Conservation (phyloP, 2,113 vertebrate species). For the Xenus cinereus region DNA sequence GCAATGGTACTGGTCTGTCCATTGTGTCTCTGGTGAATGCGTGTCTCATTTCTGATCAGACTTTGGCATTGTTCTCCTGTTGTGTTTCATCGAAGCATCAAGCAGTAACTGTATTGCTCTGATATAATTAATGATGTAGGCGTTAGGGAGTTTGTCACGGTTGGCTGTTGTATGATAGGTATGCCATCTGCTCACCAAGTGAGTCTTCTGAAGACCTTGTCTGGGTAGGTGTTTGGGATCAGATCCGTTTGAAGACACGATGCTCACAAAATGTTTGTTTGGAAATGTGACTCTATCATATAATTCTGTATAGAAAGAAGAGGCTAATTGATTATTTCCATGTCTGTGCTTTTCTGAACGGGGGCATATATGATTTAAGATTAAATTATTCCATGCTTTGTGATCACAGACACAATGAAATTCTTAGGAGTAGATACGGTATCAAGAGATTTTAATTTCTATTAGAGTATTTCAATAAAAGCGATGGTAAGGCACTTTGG, state of each 20-base stretch:
- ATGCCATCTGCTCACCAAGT: not conserved
- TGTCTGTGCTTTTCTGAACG: not conserved
- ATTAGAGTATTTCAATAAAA: not conserved
- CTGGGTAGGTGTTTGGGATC: not conserved
- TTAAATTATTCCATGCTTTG: not conserved
- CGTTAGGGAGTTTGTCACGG: not conserved
- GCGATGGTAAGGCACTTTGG: not conserved
- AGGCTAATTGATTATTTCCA: not conserved
- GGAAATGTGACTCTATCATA: not conserved
- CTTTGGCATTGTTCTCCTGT: not conserved
- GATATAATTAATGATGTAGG: not conserved
- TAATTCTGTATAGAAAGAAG: not conserved
- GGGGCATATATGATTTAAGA: not conserved
- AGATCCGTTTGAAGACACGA: not conserved
- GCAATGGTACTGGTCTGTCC: not conserved
- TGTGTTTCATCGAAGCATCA: not conserved
- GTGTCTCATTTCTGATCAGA: conserved; percentile 1
- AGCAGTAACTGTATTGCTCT: not conserved
- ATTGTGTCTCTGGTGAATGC: not conserved
- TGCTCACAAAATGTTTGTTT: not conserved
- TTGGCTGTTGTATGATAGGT: not conserved
- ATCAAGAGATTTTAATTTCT: not conserved
- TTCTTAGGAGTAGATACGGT: not conserved
- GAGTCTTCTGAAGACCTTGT: not conserved
- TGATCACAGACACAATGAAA: not conserved